Conservation (phyloP, 2,113 vertebrate species). For the Alethe diademata region DNA sequence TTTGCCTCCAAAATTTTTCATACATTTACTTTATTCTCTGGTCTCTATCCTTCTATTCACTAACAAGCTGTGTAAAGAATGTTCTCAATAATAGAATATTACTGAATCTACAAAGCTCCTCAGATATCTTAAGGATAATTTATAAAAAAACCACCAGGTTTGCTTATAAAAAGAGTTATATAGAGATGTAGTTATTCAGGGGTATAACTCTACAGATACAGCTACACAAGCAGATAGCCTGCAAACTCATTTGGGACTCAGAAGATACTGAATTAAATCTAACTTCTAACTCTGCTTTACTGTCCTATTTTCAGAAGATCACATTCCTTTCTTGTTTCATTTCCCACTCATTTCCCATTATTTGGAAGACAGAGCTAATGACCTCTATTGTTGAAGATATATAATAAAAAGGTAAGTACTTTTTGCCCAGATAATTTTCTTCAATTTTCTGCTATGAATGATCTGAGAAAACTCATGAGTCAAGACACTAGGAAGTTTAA, state of each 20-base stretch:
- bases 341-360: background rate
- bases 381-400: background rate
- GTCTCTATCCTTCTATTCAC: background rate
- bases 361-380: constrained; percentile 21
- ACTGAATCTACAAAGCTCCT: background rate
- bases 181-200: background rate
- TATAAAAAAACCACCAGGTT: background rate
- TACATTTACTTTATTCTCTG: background rate
- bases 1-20: background rate
- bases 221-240: background rate
- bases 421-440: background rate
- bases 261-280: background rate
- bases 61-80: background rate
- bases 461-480: background rate
- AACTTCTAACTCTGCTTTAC: background rate
- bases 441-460: background rate
- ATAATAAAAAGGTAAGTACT: background rate
- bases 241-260: background rate
- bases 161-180: background rate
- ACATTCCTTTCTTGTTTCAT: background rate
- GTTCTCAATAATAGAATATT: background rate
- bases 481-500: background rate
- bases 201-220: background rate
- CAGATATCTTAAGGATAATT: background rate
- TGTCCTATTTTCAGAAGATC: background rate